Percentiles rank a stretch among this genome's conserved stretches.
Evolutionary conservation across 2,113 vertebrate species (phyloP).

Genomic region (Tenebrosternarchus preto): DNA sequence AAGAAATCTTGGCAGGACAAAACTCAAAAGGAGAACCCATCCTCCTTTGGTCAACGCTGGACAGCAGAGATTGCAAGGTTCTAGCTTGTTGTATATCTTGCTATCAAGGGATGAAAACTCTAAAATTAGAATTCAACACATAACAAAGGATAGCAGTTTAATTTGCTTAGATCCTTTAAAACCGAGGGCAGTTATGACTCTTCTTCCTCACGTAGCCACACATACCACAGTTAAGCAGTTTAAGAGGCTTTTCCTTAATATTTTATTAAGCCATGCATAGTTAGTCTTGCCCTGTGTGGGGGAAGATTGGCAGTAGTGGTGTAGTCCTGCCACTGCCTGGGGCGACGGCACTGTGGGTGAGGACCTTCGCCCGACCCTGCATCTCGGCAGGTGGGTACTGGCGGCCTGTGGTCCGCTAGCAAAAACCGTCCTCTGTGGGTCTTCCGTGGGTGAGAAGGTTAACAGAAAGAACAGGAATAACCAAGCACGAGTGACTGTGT

Average conservation of each 20-base stretch:
- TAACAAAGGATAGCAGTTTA: no score
- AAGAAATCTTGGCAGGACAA: no score
- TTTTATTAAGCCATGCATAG: not conserved
- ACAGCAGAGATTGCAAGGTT: no score
- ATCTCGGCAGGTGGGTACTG: constrained; percentile 35
- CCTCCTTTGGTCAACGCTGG: no score
- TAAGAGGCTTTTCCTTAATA: not conserved
- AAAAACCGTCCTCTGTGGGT: constrained; percentile 38
- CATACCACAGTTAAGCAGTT: not conserved
- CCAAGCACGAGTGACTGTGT: not conserved
- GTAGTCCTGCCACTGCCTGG: not conserved
- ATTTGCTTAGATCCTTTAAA: no score
- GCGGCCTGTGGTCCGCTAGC: constrained; percentile 42
- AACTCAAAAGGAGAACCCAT: no score
- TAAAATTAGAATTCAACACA: no score
- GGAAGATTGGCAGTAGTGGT: not conserved
- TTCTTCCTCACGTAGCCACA: not conserved
- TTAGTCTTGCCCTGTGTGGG: not conserved
- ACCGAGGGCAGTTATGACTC: not conserved
- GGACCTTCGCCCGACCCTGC: constrained; percentile 5
- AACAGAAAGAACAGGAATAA: constrained; percentile 47
- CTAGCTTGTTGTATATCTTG: no score
- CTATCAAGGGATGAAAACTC: no score
- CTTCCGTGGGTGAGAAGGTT: constrained; percentile 39
- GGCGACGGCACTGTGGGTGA: constrained; percentile 12